A percentile compares a stretch with the other conserved stretches of the same genome.
phyloP scores from a whole-genome alignment of 2,888 invertebrate species.

The Synanthedon formicaeformis region DNA sequence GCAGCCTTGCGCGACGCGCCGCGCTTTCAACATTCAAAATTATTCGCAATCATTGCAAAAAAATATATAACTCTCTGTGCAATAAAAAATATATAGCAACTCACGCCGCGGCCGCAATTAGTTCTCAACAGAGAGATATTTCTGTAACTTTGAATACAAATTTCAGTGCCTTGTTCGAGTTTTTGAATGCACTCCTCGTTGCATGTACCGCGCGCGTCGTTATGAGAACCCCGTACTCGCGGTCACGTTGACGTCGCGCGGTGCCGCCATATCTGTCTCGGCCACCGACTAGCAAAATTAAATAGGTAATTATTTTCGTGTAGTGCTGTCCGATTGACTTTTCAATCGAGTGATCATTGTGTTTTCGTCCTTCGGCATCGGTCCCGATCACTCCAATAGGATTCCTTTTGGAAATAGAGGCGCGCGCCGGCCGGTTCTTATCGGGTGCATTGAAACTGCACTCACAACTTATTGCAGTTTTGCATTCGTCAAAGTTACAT shows the following conservation, averaged over 20 bases:
- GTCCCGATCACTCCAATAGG: constrained; percentile 51
- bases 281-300: constrained; percentile 72
- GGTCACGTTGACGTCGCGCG: constrained; percentile 77
- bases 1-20: constrained; percentile 71
- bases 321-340: constrained; percentile 48
- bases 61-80: constrained; percentile 50
- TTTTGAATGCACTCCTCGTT: constrained; percentile 74
- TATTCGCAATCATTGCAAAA: constrained; percentile 70
- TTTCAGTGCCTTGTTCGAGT: constrained; percentile 48
- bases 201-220: constrained; percentile 82
- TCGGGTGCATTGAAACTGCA: constrained; percentile 71
- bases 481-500: constrained; percentile 63
- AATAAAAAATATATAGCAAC: constrained; percentile 51
- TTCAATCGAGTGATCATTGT: constrained; percentile 49
- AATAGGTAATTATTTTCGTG: constrained; percentile 70
- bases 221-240: constrained; percentile 81
- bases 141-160: constrained; percentile 40
- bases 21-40: constrained; percentile 71
- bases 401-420: constrained; percentile 61
- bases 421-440: constrained; percentile 71
- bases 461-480: constrained; percentile 71
- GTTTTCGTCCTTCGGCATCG: constrained; percentile 35
- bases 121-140: constrained; percentile 49
- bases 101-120: constrained; percentile 52
- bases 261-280: constrained; percentile 78